Evolutionary conservation across 2,888 invertebrate genomes (phyloP), one percentile per base, ranked within the genome.

Genomic region (Oxyteleia sp.): DNA sequence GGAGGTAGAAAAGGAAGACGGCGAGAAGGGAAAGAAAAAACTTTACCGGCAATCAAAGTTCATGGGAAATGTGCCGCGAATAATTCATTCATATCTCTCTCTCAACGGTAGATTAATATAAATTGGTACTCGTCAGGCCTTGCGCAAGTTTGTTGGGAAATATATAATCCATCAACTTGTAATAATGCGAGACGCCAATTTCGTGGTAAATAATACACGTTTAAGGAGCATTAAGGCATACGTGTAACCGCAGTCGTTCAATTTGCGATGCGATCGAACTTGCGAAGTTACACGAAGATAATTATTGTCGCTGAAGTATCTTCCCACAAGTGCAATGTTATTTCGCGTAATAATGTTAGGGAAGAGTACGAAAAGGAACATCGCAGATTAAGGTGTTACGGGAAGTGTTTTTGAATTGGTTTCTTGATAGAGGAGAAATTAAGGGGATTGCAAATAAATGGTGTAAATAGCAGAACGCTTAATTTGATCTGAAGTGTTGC

Each of bases 81-180:
- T 63, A 41, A 45, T 63, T 63, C 29, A 45, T 23, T 59, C 16
- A 18, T 18, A 7, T n/a, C n/a, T n/a, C n/a, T n/a, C n/a, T n/a
- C n/a, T 10, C 10, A 1, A 10, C 10, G 45, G n/a, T 18, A 18
- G 29, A 61, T 61, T 61, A 61, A 61, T 45, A 61, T 45, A 61
- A 61, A 61, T 61, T 61, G 61, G 32, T 16, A 45, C 55, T 55
- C 26, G 13, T 3, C 3, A 15, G 43, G 1, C 15, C 43, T 43
- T 15, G 23, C 15, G 15, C 7, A 29, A 45, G 26, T 45, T 32
- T 45, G 16, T n/a, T n/a, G n/a, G n/a, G n/a, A n/a, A 15, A 15
- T 3, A 13, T 43, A 43, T 43, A 16, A 8, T n/a, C n/a, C n/a
- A 43, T 43, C 15, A 8, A 43, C n/a, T 43, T 43, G 43, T 16